These are phyloP conservation scores for Drosophila mulleri DNA, from an alignment of 2,888 invertebrate genomes.

Conservation along the genomic window DNA sequence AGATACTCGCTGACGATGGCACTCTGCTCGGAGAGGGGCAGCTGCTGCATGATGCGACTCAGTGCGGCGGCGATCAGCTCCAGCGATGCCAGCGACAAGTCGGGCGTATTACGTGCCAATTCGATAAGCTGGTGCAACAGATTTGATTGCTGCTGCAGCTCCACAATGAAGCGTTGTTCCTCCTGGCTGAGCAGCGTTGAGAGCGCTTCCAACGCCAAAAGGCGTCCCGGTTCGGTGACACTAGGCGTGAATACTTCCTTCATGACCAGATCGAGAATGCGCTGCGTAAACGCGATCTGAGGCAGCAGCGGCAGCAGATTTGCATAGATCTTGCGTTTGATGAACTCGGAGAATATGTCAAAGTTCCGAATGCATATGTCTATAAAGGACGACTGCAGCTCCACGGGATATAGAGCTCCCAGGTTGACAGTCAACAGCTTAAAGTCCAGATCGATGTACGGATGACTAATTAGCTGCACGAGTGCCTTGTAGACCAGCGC, in stretches of 20 bases:
- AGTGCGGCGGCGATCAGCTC: slow-evolving; percentile 85
- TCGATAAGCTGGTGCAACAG: slow-evolving; percentile 85
- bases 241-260: slow-evolving; percentile 66
- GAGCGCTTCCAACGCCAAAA: slow-evolving; percentile 80
- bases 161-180: slow-evolving; percentile 81
- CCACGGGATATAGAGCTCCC: slow-evolving; percentile 80
- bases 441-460: slow-evolving; percentile 75
- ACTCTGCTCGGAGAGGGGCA: slow-evolving; percentile 85
- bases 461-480: slow-evolving; percentile 72
- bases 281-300: slow-evolving; percentile 78
- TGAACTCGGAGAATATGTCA: slow-evolving; percentile 68
- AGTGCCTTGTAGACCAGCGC: slow-evolving; percentile 78
- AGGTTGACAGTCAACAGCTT: slow-evolving; percentile 67
- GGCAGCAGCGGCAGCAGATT: slow-evolving; percentile 78
- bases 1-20: slow-evolving; percentile 85
- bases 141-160: slow-evolving; percentile 85
- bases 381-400: slow-evolving; percentile 80
- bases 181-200: slow-evolving; percentile 70
- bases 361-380: slow-evolving; percentile 77
- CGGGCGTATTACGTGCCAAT: slow-evolving; percentile 65
- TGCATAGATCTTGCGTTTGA: slow-evolving; percentile 78
- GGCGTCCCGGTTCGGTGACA: slow-evolving; percentile 57
- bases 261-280: slow-evolving; percentile 78
- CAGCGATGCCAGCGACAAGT: slow-evolving; percentile 70
- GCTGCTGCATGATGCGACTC: slow-evolving; percentile 85